phyloP scores from a whole-genome alignment of 2,113 vertebrate species.

The Hippocampus comes region DNA sequence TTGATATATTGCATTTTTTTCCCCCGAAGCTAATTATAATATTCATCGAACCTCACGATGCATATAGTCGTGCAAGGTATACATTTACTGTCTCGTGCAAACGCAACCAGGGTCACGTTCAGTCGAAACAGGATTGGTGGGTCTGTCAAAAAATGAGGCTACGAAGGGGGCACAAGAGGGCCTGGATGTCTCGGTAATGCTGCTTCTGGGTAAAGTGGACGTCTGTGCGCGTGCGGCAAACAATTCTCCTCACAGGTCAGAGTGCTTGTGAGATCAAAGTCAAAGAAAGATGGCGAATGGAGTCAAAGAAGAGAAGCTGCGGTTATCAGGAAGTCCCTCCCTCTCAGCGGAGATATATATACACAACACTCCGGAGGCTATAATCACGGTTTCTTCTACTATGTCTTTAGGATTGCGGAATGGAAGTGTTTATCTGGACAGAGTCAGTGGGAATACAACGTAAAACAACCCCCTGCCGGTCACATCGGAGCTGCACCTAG shows the following conservation, averaged over 20 bases:
- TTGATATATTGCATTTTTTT: slow-evolving; percentile 8
- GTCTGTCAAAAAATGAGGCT: slow-evolving; percentile 27
- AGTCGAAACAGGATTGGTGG: slow-evolving; percentile 23
- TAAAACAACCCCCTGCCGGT: slow-evolving; percentile 65
- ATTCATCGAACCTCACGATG: slow-evolving; percentile 13
- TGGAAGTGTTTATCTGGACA: slow-evolving; percentile 69
- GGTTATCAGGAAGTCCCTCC: slow-evolving; percentile 34
- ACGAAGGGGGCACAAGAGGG: slow-evolving; percentile 8
- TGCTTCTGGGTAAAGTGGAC: slow-evolving; percentile 27
- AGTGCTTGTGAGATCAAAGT: slow-evolving; percentile 36
- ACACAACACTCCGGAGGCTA: slow-evolving; percentile 55
- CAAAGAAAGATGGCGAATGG: slow-evolving; percentile 47
- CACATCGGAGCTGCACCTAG: slow-evolving; percentile 40
- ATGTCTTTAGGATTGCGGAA: slow-evolving; percentile 62
- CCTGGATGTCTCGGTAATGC: slow-evolving; percentile 47
- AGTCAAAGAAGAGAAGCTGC: slow-evolving; percentile 51
- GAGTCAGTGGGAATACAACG: slow-evolving; percentile 50
- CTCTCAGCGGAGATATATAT: slow-evolving; percentile 62
- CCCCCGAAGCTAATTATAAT: slow-evolving; percentile 6
- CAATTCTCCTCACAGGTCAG: slow-evolving; percentile 53
- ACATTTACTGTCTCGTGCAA: slow-evolving; percentile 17
- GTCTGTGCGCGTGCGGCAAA: slow-evolving; percentile 44
- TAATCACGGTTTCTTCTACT: slow-evolving; percentile 70
- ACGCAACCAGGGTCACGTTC: slow-evolving; percentile 17
- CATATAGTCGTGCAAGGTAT: slow-evolving; percentile 8